phyloP scores from a whole-genome alignment of 92 coral and sea anemone species.

The Zoanthus sansibaricus region DNA sequence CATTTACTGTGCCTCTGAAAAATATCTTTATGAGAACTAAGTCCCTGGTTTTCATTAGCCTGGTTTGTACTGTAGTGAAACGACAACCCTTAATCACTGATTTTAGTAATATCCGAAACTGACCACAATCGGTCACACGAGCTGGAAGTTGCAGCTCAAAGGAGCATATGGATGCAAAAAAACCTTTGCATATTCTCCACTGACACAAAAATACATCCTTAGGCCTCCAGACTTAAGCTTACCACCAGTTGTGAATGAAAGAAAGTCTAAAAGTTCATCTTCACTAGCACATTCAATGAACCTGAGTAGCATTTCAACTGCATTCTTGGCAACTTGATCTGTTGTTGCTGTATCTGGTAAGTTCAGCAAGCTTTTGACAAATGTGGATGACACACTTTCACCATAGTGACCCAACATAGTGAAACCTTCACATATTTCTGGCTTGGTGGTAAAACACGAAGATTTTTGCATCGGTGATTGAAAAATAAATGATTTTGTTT shows the following conservation, averaged over 20 bases:
- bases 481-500: too few relatives aligned
- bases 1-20: background rate
- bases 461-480: too few relatives aligned
- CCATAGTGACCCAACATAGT: constrained; percentile 44
- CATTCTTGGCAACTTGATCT: constrained; percentile 4
- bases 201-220: constrained; percentile 28
- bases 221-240: constrained; percentile 28
- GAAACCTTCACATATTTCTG: constrained; percentile 44
- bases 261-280: constrained; percentile 25
- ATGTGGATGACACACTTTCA: constrained; percentile 38
- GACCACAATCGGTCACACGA: constrained; percentile 17
- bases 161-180: constrained; percentile 46
- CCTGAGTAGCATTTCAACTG: constrained; percentile 35
- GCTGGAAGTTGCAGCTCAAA: constrained; percentile 31
- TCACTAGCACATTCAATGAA: constrained; percentile 49
- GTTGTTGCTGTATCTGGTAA: constrained; percentile 39
- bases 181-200: constrained; percentile 27
- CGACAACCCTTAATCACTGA: constrained; percentile 15
- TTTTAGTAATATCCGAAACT: constrained; percentile 3
- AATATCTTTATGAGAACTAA: constrained; percentile 4
- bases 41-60: constrained; percentile 13
- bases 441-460: too few relatives aligned
- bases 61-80: constrained; percentile 16
- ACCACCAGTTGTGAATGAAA: constrained; percentile 49
- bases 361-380: constrained; percentile 47